Evolutionary conservation across 1,140 invertebrate genomes (phyloP).

Genomic region (Papilio dardanus): DNA sequence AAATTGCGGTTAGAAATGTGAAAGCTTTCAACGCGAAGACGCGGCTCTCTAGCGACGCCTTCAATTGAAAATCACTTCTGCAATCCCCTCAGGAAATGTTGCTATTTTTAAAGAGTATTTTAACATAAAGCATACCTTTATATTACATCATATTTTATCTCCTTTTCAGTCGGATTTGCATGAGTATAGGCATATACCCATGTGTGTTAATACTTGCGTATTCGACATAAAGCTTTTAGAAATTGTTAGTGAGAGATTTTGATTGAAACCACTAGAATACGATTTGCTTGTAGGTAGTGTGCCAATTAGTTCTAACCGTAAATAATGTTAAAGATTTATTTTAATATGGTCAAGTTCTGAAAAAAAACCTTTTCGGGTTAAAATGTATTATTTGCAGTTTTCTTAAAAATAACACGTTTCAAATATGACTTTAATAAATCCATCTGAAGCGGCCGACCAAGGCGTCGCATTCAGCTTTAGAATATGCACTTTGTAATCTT

Average conservation of each 20-base stretch:
- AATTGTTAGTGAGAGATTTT: not conserved
- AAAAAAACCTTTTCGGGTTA: not conserved
- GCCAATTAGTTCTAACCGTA: not conserved
- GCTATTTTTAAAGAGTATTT: conserved; percentile 6
- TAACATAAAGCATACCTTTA: not conserved
- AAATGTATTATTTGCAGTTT: not conserved
- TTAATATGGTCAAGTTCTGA: not conserved
- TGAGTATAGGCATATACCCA: too few species aligned
- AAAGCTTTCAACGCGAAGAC: not conserved
- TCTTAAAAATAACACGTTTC: not conserved
- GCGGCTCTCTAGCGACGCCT: conserved; percentile 6
- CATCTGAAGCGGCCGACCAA: not conserved
- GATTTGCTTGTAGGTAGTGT: not conserved
- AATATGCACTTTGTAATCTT: conserved; percentile 16
- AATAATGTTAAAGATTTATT: not conserved
- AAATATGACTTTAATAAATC: not conserved
- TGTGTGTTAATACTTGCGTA: too few species aligned
- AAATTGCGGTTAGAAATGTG: conserved; percentile 16
- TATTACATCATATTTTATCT: not conserved
- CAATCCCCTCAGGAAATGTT: not conserved
- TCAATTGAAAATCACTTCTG: conserved; percentile 15
- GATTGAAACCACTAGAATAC: not conserved
- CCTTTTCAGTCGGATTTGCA: not conserved
- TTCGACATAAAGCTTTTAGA: not conserved
- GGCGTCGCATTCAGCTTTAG: not conserved